These are phyloP conservation scores for Macquaria ambigua DNA, from an alignment of 2,113 vertebrate species.

Conservation along the genomic window DNA sequence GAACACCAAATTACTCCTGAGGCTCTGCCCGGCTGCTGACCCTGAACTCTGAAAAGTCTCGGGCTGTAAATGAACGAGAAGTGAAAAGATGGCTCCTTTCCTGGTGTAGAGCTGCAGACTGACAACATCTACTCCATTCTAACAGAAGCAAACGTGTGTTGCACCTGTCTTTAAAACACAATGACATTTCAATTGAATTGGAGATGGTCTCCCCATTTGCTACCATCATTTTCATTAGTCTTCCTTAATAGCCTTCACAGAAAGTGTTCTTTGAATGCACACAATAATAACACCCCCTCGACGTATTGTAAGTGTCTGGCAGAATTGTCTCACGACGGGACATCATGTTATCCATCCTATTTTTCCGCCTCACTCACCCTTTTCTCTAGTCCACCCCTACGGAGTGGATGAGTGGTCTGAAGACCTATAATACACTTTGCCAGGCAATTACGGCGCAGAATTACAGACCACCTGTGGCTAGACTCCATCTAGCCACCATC, in stretches of 20 bases:
- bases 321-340: conserved; percentile 82
- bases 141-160: conserved; percentile 47
- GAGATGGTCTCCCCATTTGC: conserved; percentile 77
- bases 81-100: conserved; percentile 8
- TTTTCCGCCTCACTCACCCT: conserved; percentile 76
- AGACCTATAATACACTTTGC: conserved; percentile 82
- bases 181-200: conserved; percentile 83
- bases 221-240: conserved; percentile 82
- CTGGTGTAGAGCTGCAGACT: conserved; percentile 9
- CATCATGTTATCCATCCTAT: conserved; percentile 76
- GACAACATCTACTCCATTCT: conserved; percentile 41
- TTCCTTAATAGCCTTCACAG: conserved; percentile 77
- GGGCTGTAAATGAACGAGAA: conserved; percentile 13
- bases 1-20: not conserved
- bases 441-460: conserved; percentile 84
- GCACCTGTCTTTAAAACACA: conserved; percentile 74
- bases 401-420: conserved; percentile 82
- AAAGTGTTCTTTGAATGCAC: conserved; percentile 75
- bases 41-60: conserved; percentile 2
- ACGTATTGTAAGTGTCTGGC: conserved; percentile 78
- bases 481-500: conserved; percentile 62
- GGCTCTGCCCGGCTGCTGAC: not conserved
- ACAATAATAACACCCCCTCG: conserved; percentile 74
- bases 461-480: conserved; percentile 86
- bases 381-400: conserved; percentile 82